These are phyloP conservation scores for Hypolimnas misippus DNA, from an alignment of 2,888 invertebrate genomes.

Conservation along the genomic window DNA sequence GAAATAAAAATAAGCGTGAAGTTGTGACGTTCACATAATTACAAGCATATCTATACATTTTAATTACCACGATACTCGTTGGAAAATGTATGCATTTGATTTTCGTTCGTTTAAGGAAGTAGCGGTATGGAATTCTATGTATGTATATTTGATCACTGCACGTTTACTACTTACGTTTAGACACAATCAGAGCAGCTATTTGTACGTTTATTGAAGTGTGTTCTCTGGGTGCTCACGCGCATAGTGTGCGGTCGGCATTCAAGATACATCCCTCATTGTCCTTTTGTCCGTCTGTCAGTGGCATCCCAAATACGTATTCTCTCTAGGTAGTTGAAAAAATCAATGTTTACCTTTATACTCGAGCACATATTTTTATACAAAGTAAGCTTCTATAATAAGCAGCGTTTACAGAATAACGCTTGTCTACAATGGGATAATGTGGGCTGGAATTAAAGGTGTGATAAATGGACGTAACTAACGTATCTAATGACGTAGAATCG, in stretches of 20 bases:
- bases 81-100: too few relatives aligned
- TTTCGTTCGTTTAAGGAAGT: too few relatives aligned
- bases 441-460: conserved; percentile 74
- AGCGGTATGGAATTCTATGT: background rate
- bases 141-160: background rate
- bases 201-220: conserved; percentile 37
- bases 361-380: conserved; percentile 82
- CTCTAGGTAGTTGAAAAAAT: conserved; percentile 72
- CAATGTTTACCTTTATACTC: conserved; percentile 83
- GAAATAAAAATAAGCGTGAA: too few relatives aligned
- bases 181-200: background rate
- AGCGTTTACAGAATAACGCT: conserved; percentile 82
- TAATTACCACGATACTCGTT: too few relatives aligned
- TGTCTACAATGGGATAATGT: conserved; percentile 73
- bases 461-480: conserved; percentile 62
- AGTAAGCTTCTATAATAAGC: conserved; percentile 79
- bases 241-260: conserved; percentile 82
- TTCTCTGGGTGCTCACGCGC: conserved; percentile 55
- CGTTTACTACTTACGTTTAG: background rate
- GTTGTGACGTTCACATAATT: too few relatives aligned
- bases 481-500: conserved; percentile 27
- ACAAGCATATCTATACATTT: too few relatives aligned
- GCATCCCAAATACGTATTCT: conserved; percentile 80
- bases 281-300: conserved; percentile 75
- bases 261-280: conserved; percentile 72